phyloP scores from a whole-genome alignment of 2,113 vertebrate species.

The Rutilus rutilus region DNA sequence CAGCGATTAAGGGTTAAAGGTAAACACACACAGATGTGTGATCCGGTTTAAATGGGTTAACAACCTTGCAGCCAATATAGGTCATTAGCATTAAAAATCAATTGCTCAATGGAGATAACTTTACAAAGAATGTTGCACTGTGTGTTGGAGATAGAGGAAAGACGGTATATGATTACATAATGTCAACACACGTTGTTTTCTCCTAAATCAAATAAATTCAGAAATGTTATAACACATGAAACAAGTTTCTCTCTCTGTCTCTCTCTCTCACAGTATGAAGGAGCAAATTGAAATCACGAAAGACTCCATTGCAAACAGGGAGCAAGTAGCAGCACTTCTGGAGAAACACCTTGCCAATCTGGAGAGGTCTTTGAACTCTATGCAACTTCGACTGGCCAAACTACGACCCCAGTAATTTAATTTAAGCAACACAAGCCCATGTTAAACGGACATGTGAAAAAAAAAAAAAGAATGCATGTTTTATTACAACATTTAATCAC shows the following conservation, averaged over 20 bases:
- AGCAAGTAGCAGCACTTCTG: slow-evolving; percentile 64
- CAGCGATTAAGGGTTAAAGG: too few species aligned
- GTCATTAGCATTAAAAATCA: not conserved
- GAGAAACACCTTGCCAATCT: slow-evolving; percentile 70
- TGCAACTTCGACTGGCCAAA: slow-evolving; percentile 69
- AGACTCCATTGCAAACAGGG: slow-evolving; percentile 63
- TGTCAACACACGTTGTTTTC: not conserved
- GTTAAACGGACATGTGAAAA: not conserved
- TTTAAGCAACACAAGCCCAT: not conserved
- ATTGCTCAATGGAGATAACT: not conserved
- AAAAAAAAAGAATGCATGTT: slow-evolving; percentile 9
- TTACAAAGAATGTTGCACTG: not conserved
- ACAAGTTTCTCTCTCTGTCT: not conserved
- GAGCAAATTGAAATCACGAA: slow-evolving; percentile 65
- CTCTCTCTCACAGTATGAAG: slow-evolving; percentile 69
- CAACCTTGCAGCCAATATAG: too few species aligned
- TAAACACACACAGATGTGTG: too few species aligned
- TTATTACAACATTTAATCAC: not conserved
- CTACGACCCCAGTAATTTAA: slow-evolving; percentile 64
- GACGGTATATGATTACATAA: not conserved
- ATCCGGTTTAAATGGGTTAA: too few species aligned
- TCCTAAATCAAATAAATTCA: not conserved
- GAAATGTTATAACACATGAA: not conserved
- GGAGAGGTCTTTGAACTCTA: slow-evolving; percentile 68
- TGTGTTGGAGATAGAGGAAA: not conserved